Conservation (phyloP, 2,888 invertebrate species). For the Pollenia labialis region DNA sequence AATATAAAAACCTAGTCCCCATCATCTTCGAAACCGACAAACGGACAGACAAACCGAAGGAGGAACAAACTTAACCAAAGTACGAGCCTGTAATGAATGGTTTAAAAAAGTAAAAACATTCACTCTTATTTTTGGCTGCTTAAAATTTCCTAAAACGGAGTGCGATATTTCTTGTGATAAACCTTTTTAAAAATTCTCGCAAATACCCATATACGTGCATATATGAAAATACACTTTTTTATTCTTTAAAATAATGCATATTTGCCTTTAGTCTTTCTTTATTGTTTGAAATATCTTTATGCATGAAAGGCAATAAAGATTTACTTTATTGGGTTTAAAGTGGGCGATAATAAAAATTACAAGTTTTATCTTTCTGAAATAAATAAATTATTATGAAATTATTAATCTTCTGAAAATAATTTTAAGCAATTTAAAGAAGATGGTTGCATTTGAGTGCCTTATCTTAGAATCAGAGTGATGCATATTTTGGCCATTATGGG, state of each 20-base stretch:
- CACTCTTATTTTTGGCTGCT: too few species aligned
- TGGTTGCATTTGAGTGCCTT: too few species aligned
- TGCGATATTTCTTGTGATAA: not conserved
- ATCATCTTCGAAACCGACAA: too few species aligned
- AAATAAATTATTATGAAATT: not conserved
- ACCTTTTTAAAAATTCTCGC: not conserved
- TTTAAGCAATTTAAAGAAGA: too few species aligned
- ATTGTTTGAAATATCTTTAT: slow-evolving; percentile 10
- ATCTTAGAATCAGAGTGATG: too few species aligned
- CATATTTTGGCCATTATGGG: too few species aligned
- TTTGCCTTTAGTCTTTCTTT: slow-evolving; percentile 21
- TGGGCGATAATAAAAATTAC: not conserved
- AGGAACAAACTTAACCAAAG: too few species aligned
- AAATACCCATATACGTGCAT: not conserved
- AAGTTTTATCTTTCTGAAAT: not conserved
- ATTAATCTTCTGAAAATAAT: not conserved
- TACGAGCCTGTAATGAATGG: too few species aligned
- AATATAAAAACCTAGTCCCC: too few species aligned
- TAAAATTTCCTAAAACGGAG: too few species aligned
- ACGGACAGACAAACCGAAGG: too few species aligned
- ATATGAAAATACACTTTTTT: not conserved
- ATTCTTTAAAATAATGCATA: slow-evolving; percentile 8
- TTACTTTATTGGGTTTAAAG: slow-evolving; percentile 21
- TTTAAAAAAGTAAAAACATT: too few species aligned
- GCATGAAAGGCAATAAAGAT: not conserved